These are phyloP conservation scores for Hemicrepidius hirtus DNA, from an alignment of 2,888 invertebrate species.

Conservation along the genomic window DNA sequence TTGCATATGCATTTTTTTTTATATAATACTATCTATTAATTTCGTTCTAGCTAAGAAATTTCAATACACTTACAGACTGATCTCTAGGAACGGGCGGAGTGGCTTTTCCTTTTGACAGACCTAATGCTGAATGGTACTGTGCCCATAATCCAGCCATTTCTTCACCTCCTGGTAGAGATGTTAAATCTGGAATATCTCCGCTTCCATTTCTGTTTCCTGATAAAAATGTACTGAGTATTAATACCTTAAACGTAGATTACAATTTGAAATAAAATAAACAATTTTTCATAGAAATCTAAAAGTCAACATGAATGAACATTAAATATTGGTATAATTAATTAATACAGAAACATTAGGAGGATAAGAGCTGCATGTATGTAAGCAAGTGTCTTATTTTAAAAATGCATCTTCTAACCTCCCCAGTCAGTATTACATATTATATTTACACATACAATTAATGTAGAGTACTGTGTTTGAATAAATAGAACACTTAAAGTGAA, in stretches of 20 bases:
- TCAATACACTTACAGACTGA: constrained; percentile 79
- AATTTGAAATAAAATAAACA: no score
- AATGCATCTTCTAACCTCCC: no score
- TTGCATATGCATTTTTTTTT: no score
- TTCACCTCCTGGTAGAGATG: constrained; percentile 75
- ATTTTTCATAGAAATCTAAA: no score
- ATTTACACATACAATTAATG: background rate
- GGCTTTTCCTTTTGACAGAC: constrained; percentile 77
- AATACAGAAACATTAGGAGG: no score
- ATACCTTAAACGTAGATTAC: background rate
- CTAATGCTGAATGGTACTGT: constrained; percentile 87
- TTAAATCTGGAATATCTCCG: constrained; percentile 72
- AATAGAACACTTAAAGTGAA: constrained; percentile 5
- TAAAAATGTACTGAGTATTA: constrained; percentile 4
- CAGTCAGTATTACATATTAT: no score
- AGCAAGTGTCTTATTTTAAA: no score
- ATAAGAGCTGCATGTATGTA: no score
- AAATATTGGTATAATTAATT: no score
- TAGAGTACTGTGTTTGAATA: constrained; percentile 21
- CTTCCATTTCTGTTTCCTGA: constrained; percentile 69
- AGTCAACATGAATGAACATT: no score
- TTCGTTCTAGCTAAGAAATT: background rate
- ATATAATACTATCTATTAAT: background rate
- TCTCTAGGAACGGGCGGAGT: constrained; percentile 77
- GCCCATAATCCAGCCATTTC: constrained; percentile 92